Evolutionary conservation across 2,888 invertebrate genomes (phyloP).

Genomic region (Chamaedrilus cognettii): DNA sequence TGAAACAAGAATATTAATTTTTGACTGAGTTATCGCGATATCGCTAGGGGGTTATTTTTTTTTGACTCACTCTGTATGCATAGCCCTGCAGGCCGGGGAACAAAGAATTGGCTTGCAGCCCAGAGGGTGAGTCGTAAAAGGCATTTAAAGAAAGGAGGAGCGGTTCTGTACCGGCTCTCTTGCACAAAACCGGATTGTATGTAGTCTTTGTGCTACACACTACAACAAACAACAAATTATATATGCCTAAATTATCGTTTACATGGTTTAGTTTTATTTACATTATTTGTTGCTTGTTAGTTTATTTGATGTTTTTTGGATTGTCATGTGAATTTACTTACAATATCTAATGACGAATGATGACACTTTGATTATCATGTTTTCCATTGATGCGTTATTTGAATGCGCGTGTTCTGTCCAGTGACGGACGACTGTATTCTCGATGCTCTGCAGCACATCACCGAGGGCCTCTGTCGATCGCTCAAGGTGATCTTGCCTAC

Average conservation of each 20-base stretch:
- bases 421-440: constrained; percentile 50
- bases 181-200: too few species aligned
- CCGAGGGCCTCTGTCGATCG: constrained; percentile 93
- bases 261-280: neutral
- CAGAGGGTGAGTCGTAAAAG: too few species aligned
- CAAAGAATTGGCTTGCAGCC: too few species aligned
- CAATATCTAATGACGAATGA: neutral
- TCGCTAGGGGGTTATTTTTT: too few species aligned
- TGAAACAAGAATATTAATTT: too few species aligned
- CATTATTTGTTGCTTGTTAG: neutral
- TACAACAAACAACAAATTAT: too few species aligned
- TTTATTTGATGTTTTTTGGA: neutral
- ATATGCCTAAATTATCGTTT: neutral
- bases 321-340: neutral
- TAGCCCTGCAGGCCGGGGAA: too few species aligned
- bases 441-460: constrained; percentile 68
- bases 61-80: too few species aligned
- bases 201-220: too few species aligned
- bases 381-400: neutral
- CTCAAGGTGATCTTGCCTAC: constrained; percentile 76
- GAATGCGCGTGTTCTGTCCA: neutral
- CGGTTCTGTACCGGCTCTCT: too few species aligned
- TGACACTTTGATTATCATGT: constrained; percentile 1
- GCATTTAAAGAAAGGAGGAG: too few species aligned
- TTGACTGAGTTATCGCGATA: too few species aligned